Conservation (phyloP, 2,797 vertebrate species). For the Choloepus didactylus region DNA sequence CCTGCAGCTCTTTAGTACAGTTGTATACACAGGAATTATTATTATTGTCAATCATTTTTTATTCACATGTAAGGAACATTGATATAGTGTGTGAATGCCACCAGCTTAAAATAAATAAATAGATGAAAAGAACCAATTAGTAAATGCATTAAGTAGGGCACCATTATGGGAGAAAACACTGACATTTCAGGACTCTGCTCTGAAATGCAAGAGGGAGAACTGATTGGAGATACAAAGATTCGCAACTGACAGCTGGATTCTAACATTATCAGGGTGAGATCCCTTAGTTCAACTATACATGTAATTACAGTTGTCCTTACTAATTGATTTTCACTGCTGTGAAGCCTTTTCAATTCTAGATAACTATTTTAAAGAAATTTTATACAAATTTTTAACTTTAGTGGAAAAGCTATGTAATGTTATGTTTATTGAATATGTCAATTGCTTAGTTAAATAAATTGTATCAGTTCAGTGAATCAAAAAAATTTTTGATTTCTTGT, state of each 20-base stretch:
- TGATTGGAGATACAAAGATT: neutral
- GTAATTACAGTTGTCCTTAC: neutral
- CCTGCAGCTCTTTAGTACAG: neutral
- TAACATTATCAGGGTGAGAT: neutral
- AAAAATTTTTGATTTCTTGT: neutral
- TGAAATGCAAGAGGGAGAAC: neutral
- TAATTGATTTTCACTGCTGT: neutral
- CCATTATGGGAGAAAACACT: neutral
- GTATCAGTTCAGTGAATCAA: neutral
- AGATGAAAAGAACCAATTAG: neutral
- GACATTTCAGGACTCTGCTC: neutral
- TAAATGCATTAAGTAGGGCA: neutral
- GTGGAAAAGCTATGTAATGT: neutral
- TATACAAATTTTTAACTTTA: neutral
- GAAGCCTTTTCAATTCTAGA: neutral
- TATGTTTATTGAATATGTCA: neutral
- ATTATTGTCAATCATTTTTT: neutral
- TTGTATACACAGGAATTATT: neutral
- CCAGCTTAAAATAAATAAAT: neutral
- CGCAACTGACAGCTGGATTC: neutral
- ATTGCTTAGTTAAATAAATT: neutral
- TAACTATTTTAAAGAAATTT: slow-evolving; percentile 24
- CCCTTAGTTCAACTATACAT: slow-evolving; percentile 13
- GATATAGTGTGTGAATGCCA: neutral
- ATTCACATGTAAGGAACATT: neutral